These are phyloP conservation scores for Bombus waltoni DNA, from an alignment of 1,140 invertebrate genomes.

Conservation along the genomic window DNA sequence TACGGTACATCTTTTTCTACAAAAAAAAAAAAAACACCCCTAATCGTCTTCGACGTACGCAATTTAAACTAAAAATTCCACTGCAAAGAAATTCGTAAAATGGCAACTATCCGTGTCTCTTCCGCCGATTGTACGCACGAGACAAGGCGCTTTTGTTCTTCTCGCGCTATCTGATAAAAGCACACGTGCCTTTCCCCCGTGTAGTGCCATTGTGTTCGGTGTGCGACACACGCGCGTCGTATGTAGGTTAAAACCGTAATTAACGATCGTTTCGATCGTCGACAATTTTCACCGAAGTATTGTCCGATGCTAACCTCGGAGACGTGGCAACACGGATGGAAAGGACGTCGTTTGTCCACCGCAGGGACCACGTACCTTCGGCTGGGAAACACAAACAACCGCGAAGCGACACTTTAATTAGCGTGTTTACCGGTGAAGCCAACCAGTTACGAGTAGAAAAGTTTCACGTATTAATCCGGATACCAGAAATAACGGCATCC, in stretches of 20 bases:
- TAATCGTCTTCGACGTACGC: no score
- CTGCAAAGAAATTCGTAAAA: no score
- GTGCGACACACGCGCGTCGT: constrained; percentile 41
- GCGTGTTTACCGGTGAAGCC: constrained; percentile 21
- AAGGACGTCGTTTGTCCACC: constrained; percentile 11
- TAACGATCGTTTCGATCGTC: constrained; percentile 62
- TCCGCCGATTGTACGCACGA: neutral
- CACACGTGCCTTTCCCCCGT: constrained; percentile 53
- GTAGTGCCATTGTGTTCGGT: constrained; percentile 33
- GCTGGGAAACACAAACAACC: constrained; percentile 60
- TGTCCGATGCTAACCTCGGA: constrained; percentile 29
- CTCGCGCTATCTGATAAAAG: constrained; percentile 44
- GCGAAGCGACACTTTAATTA: constrained; percentile 66
- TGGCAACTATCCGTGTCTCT: no score
- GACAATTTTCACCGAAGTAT: constrained; percentile 47
- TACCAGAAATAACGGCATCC: neutral
- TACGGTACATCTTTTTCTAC: no score
- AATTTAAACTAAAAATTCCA: no score
- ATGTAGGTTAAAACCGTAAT: constrained; percentile 64
- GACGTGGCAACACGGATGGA: constrained; percentile 28
- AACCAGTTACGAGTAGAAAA: neutral
- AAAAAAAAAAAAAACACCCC: no score
- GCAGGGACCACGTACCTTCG: constrained; percentile 6
- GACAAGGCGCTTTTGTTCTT: neutral
- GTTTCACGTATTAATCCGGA: constrained; percentile 32